Base-by-base conservation (phyloP, 2,113 vertebrate genomes). In the Pseudolaguvia tuberculata region DNA sequence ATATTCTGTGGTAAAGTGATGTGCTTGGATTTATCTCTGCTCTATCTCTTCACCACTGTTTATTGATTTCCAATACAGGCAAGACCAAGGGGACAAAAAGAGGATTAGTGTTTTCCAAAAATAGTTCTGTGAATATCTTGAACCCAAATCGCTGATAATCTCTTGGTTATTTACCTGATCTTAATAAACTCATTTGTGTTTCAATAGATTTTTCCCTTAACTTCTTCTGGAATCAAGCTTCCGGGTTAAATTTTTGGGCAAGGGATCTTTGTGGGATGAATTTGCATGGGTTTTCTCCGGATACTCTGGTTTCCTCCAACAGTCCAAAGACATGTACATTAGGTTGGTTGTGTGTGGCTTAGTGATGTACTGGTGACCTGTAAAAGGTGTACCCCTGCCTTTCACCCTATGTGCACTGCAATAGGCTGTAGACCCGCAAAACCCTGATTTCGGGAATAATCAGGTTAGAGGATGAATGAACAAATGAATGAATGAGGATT, bases 151-250 rank as follows among this genome's bases (percentile, higher is more conserved):
- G 48, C 23, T 70, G 27, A 10, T 62, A 75, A 62, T 72, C 76
- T 62, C 62, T 57, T 45, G 52, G 13, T 57, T 59, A 67, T 81
- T 81, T 63, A 70, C 52, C 61, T 73, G 51, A 79, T 63, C 73
- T 31, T 72, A 61, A 71, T 78, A 67, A 59, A 21, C 25, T 18
- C 15, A 31, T 39, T 65, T 11, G 18, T 53, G 18, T 65, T 63
- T 74, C 62, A 56, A 47, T 35, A 51, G 14, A 68, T 74, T 74
- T 47, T 12, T 23, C 45, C 58, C 62, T 15, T 53, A n/a, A n/a
- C 6, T 61, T 13, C 29, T 53, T 57, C 39, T 29, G 73, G 50
- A 10, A 56, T 45, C 53, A 18, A 66, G n/a, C n/a, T n/a, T n/a
- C n/a, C n/a, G n/a, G n/a, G n/a, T n/a, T n/a, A n/a, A n/a, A n/a